Percentiles rank a stretch among this genome's conserved stretches.
Conservation (phyloP, 2,888 invertebrate species). For the Volucella inflata region DNA sequence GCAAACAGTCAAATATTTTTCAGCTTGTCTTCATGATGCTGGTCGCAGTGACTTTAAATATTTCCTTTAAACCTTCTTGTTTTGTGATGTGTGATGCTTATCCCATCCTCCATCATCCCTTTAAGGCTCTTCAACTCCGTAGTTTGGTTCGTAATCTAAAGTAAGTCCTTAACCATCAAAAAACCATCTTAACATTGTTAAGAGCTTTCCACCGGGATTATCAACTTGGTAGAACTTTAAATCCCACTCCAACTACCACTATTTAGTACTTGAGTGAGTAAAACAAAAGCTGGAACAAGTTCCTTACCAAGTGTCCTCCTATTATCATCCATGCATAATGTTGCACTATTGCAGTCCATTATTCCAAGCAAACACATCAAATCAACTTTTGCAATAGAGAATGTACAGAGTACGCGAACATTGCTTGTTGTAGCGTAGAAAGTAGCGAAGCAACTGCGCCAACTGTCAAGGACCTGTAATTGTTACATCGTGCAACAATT, state of each 20-base stretch:
- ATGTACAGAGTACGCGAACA: slow-evolving; percentile 5
- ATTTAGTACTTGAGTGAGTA: neutral
- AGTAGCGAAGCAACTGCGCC: slow-evolving; percentile 38
- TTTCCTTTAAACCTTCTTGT: too few species aligned
- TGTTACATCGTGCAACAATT: slow-evolving; percentile 71
- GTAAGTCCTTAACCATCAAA: neutral
- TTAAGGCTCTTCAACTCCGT: too few species aligned
- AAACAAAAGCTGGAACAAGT: slow-evolving; percentile 8
- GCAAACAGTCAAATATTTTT: too few species aligned
- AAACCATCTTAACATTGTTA: neutral
- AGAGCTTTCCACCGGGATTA: neutral
- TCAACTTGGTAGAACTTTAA: neutral
- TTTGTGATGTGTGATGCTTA: too few species aligned
- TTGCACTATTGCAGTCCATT: slow-evolving; percentile 44
- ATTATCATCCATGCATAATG: neutral
- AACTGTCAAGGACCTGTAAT: slow-evolving; percentile 69
- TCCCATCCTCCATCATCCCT: too few species aligned
- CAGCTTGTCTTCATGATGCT: too few species aligned
- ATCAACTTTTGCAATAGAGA: slow-evolving; percentile 39
- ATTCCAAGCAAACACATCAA: slow-evolving; percentile 49
- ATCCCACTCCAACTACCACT: neutral
- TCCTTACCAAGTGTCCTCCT: slow-evolving; percentile 9
- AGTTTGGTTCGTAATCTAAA: too few species aligned
- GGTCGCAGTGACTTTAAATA: too few species aligned
- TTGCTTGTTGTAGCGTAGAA: neutral